Evolutionary conservation across 2,113 vertebrate species (phyloP).

Genomic region (Hippotragus niger): DNA sequence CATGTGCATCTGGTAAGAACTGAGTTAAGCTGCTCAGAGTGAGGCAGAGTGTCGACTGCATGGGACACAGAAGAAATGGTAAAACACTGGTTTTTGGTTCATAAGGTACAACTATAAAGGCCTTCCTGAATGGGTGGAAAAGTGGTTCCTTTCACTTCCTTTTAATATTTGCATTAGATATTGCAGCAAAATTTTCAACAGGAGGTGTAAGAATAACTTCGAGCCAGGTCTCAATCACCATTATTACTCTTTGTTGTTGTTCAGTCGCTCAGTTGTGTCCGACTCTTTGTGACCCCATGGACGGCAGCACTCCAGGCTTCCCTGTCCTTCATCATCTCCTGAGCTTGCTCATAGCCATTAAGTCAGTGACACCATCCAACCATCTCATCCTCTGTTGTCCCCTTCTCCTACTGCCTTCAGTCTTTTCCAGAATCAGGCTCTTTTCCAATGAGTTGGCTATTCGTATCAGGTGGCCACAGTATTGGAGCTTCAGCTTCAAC

Average conservation of each 20-base stretch:
- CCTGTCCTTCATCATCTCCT: neutral
- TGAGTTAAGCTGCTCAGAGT: neutral
- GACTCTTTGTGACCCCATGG: neutral
- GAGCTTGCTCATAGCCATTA: neutral
- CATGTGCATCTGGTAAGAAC: neutral
- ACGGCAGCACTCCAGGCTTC: neutral
- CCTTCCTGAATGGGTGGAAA: neutral
- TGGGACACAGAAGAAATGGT: accelerated
- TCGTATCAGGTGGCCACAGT: neutral
- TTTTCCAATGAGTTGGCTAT: neutral
- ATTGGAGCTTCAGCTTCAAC: neutral
- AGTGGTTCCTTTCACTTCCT: neutral
- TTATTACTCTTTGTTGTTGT: neutral
- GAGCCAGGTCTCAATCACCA: neutral
- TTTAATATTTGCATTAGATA: neutral
- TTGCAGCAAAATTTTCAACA: neutral
- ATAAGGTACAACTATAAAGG: neutral
- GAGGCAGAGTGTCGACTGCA: neutral
- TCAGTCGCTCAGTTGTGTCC: neutral
- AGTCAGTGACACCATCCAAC: neutral
- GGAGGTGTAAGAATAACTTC: neutral
- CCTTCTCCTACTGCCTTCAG: neutral
- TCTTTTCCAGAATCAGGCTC: neutral
- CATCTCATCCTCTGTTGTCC: neutral
- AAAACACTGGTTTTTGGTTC: neutral